Conservation (phyloP, 1,140 invertebrate genomes). For the Semibalanus balanoides region DNA sequence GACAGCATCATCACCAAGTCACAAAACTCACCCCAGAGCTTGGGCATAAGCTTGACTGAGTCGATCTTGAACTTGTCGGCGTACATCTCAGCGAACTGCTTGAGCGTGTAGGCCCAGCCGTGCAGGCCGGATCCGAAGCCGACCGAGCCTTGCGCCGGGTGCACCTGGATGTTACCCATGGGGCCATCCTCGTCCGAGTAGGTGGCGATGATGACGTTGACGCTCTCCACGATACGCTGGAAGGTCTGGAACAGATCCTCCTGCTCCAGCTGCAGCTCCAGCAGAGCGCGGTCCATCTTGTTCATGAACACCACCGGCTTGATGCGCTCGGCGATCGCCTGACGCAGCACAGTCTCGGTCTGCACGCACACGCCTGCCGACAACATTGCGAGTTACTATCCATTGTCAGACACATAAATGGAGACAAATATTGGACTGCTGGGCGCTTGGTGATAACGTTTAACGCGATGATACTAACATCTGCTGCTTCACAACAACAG, state of each 20-base stretch:
- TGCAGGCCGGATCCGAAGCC: constrained; percentile 98
- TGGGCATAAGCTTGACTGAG: constrained; percentile 91
- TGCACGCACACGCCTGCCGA: constrained; percentile 89
- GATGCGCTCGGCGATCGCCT: constrained; percentile 96
- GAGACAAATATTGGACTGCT: no score
- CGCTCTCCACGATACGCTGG: constrained; percentile 98
- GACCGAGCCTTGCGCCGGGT: constrained; percentile 94
- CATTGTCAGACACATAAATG: no score
- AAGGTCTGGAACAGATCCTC: constrained; percentile 99
- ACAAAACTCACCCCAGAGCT: constrained; percentile 40
- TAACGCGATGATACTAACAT: no score
- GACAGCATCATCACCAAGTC: not conserved
- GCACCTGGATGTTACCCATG: constrained; percentile 96
- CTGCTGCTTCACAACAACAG: no score
- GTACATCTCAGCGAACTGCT: constrained; percentile 99
- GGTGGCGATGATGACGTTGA: constrained; percentile 99
- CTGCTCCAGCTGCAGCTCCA: constrained; percentile 85
- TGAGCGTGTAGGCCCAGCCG: constrained; percentile 98
- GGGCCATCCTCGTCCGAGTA: constrained; percentile 93
- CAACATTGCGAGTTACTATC: no score
- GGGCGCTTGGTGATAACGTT: no score
- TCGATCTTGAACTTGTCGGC: constrained; percentile 97
- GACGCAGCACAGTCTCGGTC: constrained; percentile 96
- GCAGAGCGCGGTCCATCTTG: constrained; percentile 96
- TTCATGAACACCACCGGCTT: constrained; percentile 99